Conservation (phyloP, 2,113 vertebrate genomes). For the Antennarius striatus region DNA sequence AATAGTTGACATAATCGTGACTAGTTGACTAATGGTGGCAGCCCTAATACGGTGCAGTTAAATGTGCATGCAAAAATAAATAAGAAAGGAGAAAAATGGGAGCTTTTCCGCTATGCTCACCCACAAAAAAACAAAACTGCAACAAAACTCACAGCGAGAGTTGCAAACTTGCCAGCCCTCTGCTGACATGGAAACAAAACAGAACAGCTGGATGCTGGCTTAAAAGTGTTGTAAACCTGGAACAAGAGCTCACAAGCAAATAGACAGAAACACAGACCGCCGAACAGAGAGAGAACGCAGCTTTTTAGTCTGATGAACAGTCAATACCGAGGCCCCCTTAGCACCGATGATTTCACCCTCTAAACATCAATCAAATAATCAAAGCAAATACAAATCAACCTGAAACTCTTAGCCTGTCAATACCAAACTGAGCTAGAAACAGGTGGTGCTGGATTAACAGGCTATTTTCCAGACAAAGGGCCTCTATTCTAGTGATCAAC, state of each 20-base stretch:
- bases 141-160: slow-evolving; percentile 26
- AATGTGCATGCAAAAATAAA: slow-evolving; percentile 11
- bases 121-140: background rate
- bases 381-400: slow-evolving; percentile 46
- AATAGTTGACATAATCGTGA: no score
- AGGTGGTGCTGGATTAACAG: slow-evolving; percentile 58
- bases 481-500: slow-evolving; percentile 56
- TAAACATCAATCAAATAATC: slow-evolving; percentile 59
- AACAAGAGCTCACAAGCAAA: slow-evolving; percentile 37
- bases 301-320: slow-evolving; percentile 57
- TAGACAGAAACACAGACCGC: slow-evolving; percentile 27
- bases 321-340: slow-evolving; percentile 56
- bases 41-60: background rate
- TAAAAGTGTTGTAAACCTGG: slow-evolving; percentile 28
- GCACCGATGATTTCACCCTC: slow-evolving; percentile 51
- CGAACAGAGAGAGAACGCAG: slow-evolving; percentile 31
- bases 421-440: slow-evolving; percentile 30
- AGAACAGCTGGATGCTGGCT: slow-evolving; percentile 42
- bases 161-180: slow-evolving; percentile 23
- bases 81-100: slow-evolving; percentile 12
- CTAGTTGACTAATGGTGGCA: no score
- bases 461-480: slow-evolving; percentile 59
- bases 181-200: slow-evolving; percentile 33
- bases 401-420: slow-evolving; percentile 49
- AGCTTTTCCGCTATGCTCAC: background rate